These are phyloP conservation scores for Anomalospiza imberbis DNA, from an alignment of 2,797 vertebrate species.

Conservation along the genomic window DNA sequence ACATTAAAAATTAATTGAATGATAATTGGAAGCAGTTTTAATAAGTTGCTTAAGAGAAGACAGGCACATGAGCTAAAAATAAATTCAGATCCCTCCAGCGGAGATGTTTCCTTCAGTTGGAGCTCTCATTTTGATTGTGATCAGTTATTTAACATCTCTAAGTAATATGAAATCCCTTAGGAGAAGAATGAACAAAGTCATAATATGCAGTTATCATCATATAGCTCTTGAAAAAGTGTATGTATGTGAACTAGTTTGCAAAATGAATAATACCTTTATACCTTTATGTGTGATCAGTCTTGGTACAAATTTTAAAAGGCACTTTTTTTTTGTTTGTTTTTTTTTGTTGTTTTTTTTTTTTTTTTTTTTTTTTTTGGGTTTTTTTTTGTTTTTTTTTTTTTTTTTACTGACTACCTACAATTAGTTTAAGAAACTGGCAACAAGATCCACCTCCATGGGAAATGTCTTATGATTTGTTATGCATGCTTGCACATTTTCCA, in stretches of 20 bases:
- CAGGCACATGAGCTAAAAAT: background rate
- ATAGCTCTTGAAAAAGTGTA: background rate
- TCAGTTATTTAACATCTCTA: background rate
- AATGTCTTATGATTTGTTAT: background rate
- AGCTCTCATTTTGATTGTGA: background rate
- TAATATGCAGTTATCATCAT: background rate
- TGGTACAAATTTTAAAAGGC: background rate
- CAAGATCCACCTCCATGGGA: background rate
- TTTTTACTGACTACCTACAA: background rate
- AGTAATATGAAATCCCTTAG: background rate
- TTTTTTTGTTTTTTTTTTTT: no score
- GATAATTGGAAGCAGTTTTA: background rate
- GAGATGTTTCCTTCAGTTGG: background rate
- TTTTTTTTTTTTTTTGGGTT: background rate
- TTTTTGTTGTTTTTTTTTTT: no score
- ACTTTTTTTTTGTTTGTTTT: background rate
- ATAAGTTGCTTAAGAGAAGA: background rate
- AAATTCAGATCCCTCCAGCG: background rate
- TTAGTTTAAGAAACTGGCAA: background rate
- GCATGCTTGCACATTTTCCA: background rate
- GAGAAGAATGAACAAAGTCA: background rate
- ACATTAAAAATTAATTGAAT: background rate
- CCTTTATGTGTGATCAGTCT: background rate
- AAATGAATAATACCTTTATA: background rate
- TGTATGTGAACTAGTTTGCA: background rate